Percentiles rank a stretch among this genome's conserved stretches.
These are phyloP conservation scores for Sesamia inferens DNA, from an alignment of 2,888 invertebrate genomes.

Conservation along the genomic window DNA sequence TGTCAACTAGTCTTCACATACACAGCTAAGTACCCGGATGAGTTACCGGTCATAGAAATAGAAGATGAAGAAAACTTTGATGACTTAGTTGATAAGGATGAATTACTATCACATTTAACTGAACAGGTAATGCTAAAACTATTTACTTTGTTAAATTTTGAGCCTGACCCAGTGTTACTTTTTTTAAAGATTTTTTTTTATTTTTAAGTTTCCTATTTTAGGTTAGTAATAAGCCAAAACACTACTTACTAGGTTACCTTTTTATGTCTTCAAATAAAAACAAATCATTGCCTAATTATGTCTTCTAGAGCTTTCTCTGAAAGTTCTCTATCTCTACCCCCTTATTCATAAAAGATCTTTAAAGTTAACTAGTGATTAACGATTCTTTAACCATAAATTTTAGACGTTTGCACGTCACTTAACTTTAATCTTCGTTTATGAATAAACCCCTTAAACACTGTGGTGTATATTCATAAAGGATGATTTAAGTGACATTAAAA, in stretches of 20 bases:
- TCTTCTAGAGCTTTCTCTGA: not conserved
- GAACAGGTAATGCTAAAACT: conserved; percentile 89
- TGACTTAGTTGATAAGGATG: conserved; percentile 91
- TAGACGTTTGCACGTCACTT: no score
- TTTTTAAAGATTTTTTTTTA: not conserved
- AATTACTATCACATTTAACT: conserved; percentile 91
- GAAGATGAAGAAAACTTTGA: conserved; percentile 94
- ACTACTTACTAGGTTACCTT: no score
- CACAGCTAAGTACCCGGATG: conserved; percentile 97
- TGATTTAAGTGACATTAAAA: no score
- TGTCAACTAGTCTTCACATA: conserved; percentile 96
- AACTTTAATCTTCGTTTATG: no score
- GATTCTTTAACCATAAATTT: no score
- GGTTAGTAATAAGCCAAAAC: conserved; percentile 3
- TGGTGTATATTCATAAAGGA: no score
- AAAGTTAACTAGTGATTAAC: no score
- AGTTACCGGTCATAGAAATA: conserved; percentile 94
- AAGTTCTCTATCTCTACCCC: no score
- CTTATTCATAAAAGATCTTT: no score
- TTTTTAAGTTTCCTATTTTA: not conserved
- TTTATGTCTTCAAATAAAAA: not conserved
- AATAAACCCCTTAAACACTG: no score
- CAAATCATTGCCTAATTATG: not conserved
- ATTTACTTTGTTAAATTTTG: not conserved
- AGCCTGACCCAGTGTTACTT: not conserved